A percentile compares a stretch with the other conserved stretches of the same genome.
Evolutionary conservation across 2,797 vertebrate species (phyloP).

Genomic region (Gallinago stenura): DNA sequence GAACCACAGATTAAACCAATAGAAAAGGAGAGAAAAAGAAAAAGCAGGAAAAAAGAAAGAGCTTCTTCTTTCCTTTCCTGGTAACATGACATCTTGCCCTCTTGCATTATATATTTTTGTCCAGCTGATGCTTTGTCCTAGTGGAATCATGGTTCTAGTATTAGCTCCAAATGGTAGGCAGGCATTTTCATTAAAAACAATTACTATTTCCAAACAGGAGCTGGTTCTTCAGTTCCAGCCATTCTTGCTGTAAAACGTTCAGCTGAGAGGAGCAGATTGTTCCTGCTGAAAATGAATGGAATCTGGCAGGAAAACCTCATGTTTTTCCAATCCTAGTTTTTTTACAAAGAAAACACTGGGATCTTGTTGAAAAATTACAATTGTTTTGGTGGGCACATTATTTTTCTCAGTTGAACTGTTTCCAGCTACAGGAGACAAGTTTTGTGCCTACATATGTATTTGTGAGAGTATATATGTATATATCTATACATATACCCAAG

Average conservation of each 20-base stretch:
- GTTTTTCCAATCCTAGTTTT: constrained; percentile 79
- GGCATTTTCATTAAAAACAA: constrained; percentile 66
- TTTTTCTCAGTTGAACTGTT: constrained; percentile 42
- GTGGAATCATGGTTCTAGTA: constrained; percentile 36
- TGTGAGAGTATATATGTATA: background rate
- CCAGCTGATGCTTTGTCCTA: constrained; percentile 55
- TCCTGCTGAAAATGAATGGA: constrained; percentile 79
- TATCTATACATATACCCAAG: background rate
- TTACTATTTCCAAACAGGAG: constrained; percentile 72
- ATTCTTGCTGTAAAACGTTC: constrained; percentile 70
- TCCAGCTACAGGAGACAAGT: constrained; percentile 33
- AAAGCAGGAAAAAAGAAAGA: constrained; percentile 54
- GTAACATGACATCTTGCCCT: constrained; percentile 50
- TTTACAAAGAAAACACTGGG: constrained; percentile 81
- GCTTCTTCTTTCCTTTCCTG: constrained; percentile 48
- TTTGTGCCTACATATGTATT: constrained; percentile 10
- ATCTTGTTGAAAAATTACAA: constrained; percentile 77
- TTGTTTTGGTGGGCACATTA: constrained; percentile 30
- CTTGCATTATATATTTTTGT: constrained; percentile 3
- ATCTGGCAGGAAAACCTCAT: constrained; percentile 81
- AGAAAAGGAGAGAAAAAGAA: constrained; percentile 59
- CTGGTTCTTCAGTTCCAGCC: constrained; percentile 60
- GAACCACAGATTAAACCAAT: constrained; percentile 63
- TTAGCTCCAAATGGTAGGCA: constrained; percentile 69
- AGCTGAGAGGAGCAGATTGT: constrained; percentile 77